Percentiles rank a stretch among this genome's conserved stretches.
Evolutionary conservation across 2,113 vertebrate species (phyloP).

Genomic region (Stegastes partitus): DNA sequence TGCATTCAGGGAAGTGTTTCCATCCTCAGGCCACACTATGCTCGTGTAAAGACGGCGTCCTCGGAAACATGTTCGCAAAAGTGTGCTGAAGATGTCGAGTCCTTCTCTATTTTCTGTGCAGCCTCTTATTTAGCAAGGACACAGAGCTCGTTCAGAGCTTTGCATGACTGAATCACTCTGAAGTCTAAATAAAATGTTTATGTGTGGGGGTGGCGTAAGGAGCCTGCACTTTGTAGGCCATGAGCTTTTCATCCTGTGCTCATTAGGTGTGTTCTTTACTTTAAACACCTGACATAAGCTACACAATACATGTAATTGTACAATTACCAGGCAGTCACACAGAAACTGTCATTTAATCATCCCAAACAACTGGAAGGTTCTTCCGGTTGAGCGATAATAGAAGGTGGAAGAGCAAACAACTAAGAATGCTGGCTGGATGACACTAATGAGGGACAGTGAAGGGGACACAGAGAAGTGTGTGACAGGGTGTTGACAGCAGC

Average conservation of each 20-base stretch:
- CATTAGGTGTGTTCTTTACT: not conserved
- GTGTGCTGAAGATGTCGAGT: not conserved
- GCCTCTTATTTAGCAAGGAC: constrained; percentile 27
- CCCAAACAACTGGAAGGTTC: constrained; percentile 11
- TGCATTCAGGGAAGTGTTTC: constrained; percentile 16
- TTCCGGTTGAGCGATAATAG: constrained; percentile 33
- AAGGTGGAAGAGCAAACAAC: constrained; percentile 16
- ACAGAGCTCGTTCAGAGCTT: not conserved
- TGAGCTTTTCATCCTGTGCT: constrained; percentile 16
- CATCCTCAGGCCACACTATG: constrained; percentile 15
- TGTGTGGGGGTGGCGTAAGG: constrained; percentile 16
- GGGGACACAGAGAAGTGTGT: constrained; percentile 25
- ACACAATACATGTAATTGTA: not conserved
- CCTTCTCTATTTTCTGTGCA: constrained; percentile 6
- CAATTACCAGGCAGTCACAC: not conserved
- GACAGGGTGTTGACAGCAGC: constrained; percentile 54
- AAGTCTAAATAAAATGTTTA: constrained; percentile 34
- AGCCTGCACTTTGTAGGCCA: constrained; percentile 15
- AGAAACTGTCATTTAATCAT: constrained; percentile 36
- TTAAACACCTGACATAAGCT: not conserved
- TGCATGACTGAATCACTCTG: constrained; percentile 3
- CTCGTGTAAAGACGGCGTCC: constrained; percentile 8
- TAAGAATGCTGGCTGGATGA: constrained; percentile 16
- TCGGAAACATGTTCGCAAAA: constrained; percentile 9
- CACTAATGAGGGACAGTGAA: constrained; percentile 50